phyloP scores from a whole-genome alignment of 2,797 vertebrate species.

The Tympanoctomys barrerae region DNA sequence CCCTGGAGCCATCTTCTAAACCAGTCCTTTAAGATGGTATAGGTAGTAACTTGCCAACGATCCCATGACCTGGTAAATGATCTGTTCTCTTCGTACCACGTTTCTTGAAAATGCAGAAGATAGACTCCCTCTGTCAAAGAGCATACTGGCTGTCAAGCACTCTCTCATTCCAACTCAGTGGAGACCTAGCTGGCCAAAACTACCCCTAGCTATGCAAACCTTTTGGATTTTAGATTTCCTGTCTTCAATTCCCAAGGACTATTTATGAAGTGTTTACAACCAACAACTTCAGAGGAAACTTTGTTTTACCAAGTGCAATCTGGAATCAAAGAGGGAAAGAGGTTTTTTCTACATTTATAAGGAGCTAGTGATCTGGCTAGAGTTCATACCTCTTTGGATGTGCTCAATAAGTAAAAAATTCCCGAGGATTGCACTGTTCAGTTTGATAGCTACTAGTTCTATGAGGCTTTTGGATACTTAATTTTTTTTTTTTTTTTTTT shows the following conservation, averaged over 20 bases:
- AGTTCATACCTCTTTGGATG: conserved; percentile 38
- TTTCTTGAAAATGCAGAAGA: not conserved
- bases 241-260: conserved; percentile 9
- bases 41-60: not conserved
- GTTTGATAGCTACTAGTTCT: not conserved
- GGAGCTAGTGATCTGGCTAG: not conserved
- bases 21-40: not conserved
- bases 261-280: conserved; percentile 27
- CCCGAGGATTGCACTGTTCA: not conserved
- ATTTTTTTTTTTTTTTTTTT: no score
- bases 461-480: not conserved
- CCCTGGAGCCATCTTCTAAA: conserved; percentile 30
- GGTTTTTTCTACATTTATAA: not conserved
- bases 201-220: not conserved
- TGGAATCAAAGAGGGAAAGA: not conserved
- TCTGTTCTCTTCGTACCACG: not conserved
- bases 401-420: not conserved
- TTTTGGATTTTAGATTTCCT: conserved; percentile 41
- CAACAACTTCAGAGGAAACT: conserved; percentile 42
- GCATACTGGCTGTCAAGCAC: not conserved
- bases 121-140: not conserved
- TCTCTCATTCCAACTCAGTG: not conserved
- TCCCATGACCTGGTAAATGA: not conserved
- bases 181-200: not conserved
- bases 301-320: conserved; percentile 60